A percentile compares a stretch with the other conserved stretches of the same genome.
Evolutionary conservation across 2,888 invertebrate species (phyloP).

Genomic region (Horisme vitalbata): DNA sequence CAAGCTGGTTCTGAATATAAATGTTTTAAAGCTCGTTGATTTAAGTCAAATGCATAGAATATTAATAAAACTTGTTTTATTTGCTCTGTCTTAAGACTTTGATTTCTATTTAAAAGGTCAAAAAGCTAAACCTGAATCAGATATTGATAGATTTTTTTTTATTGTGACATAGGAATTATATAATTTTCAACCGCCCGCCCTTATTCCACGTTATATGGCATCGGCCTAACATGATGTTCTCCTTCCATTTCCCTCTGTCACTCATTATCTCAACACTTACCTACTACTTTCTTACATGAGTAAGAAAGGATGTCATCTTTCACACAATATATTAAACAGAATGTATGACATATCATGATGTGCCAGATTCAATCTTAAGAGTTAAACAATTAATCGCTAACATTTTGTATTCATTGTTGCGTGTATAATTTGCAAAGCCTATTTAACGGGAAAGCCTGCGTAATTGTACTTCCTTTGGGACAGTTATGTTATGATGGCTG

Average conservation of each 20-base stretch:
- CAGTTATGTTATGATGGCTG: conserved; percentile 58
- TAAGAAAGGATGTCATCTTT: too few species aligned
- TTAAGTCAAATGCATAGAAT: conserved; percentile 1
- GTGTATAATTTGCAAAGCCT: conserved; percentile 22
- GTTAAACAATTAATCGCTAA: conserved; percentile 7
- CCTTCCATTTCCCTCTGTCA: too few species aligned
- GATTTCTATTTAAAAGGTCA: background rate
- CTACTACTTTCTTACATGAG: too few species aligned
- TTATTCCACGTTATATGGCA: too few species aligned
- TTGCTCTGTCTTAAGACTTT: background rate
- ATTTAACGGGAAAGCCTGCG: conserved; percentile 60
- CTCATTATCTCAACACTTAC: too few species aligned
- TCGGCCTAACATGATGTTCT: too few species aligned
- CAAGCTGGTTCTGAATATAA: conserved; percentile 41
- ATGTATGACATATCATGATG: too few species aligned
- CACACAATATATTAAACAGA: too few species aligned
- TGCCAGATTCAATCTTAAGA: background rate
- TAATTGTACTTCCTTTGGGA: conserved; percentile 68
- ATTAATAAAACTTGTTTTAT: background rate
- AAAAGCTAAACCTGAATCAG: background rate
- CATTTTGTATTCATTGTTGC: conserved; percentile 20
- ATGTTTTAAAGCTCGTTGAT: conserved; percentile 31
- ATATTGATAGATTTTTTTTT: too few species aligned
- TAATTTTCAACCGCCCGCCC: too few species aligned
- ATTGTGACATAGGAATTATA: too few species aligned